Conservation (phyloP, 2,888 invertebrate genomes). For the Poecilus cupreus region DNA sequence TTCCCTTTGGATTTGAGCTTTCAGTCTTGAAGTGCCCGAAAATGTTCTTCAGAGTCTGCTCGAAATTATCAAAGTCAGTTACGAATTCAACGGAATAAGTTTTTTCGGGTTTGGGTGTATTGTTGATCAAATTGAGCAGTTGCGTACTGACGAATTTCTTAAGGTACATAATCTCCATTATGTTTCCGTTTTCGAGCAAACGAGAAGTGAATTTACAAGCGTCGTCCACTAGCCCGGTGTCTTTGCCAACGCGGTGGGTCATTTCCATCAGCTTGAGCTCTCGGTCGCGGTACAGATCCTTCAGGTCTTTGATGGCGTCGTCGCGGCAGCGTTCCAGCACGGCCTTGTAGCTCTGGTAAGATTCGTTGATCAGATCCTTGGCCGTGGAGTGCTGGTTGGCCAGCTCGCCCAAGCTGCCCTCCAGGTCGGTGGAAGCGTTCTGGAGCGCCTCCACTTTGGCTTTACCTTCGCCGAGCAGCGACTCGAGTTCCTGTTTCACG, state of each 20-base stretch:
- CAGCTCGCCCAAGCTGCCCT: constrained; percentile 88
- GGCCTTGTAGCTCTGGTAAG: constrained; percentile 86
- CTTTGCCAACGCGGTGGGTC: constrained; percentile 88
- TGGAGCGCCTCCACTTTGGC: constrained; percentile 85
- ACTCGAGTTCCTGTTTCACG: constrained; percentile 85
- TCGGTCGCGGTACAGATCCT: constrained; percentile 86
- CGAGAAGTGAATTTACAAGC: constrained; percentile 90
- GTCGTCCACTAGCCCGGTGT: constrained; percentile 88
- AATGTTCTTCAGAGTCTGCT: constrained; percentile 81
- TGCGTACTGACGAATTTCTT: constrained; percentile 87
- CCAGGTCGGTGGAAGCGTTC: constrained; percentile 83
- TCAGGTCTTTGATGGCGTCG: constrained; percentile 82
- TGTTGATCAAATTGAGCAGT: constrained; percentile 85
- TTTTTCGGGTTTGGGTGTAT: constrained; percentile 87
- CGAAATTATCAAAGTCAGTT: constrained; percentile 86
- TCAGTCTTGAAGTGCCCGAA: constrained; percentile 86
- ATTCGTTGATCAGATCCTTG: constrained; percentile 86
- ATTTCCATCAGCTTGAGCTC: constrained; percentile 94
- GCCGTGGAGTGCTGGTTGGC: constrained; percentile 92
- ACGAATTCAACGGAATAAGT: constrained; percentile 88
- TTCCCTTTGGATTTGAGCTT: constrained; percentile 71
- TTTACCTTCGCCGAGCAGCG: constrained; percentile 84
- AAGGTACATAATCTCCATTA: constrained; percentile 88
- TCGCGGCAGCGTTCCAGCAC: constrained; percentile 88
- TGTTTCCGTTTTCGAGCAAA: constrained; percentile 88